These are phyloP conservation scores for Limosa lapponica DNA, from an alignment of 2,797 vertebrate species.

Conservation along the genomic window DNA sequence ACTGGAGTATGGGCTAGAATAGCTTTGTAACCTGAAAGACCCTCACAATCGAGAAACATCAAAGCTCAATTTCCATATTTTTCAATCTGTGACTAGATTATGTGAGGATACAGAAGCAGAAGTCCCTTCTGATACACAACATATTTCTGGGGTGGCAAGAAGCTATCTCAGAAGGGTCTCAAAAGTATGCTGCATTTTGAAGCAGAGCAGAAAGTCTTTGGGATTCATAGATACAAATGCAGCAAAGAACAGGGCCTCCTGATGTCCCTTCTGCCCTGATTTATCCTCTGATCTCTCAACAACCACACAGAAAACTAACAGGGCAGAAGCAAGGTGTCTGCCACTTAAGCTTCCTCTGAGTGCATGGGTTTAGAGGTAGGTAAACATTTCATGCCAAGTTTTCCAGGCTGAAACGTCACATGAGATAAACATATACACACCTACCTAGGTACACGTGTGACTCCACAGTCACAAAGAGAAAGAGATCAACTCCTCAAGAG, in stretches of 20 bases:
- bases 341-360: neutral
- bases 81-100: neutral
- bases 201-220: neutral
- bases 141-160: neutral
- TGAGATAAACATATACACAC: neutral
- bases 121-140: neutral
- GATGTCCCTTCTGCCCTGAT: neutral
- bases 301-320: neutral
- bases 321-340: neutral
- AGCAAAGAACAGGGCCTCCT: neutral
- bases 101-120: neutral
- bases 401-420: neutral
- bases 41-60: rapidly evolving
- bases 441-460: neutral
- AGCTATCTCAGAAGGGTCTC: neutral
- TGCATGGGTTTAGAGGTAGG: neutral
- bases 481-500: neutral
- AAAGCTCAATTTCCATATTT: neutral
- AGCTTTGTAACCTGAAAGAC: neutral
- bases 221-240: neutral
- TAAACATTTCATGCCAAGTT: neutral
- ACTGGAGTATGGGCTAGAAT: neutral
- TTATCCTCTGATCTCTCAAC: neutral
- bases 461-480: neutral
- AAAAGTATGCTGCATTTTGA: neutral